These are phyloP conservation scores for Erebia epiphron DNA, from an alignment of 2,888 invertebrate genomes.

Conservation along the genomic window DNA sequence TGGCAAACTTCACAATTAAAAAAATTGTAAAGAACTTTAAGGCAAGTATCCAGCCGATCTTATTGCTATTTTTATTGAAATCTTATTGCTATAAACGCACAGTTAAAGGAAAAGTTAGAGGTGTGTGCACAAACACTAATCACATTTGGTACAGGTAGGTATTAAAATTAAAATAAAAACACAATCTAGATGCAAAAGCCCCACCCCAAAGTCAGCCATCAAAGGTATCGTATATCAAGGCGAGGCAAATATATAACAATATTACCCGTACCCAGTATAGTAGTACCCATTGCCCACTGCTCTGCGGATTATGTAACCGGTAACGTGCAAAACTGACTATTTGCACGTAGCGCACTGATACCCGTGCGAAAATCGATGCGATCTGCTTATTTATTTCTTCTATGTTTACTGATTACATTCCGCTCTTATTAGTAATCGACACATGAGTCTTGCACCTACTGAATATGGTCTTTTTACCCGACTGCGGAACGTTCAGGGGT, in stretches of 20 bases:
- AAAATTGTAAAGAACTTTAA: too few relatives aligned
- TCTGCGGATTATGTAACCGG: conserved; percentile 36
- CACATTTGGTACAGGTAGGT: not conserved
- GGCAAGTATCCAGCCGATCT: too few relatives aligned
- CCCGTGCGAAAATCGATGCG: conserved; percentile 35
- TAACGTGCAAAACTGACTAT: conserved; percentile 34
- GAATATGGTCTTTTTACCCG: not conserved
- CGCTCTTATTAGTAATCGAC: conserved; percentile 11
- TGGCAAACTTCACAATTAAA: too few relatives aligned
- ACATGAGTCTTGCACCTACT: not conserved
- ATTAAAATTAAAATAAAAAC: not conserved
- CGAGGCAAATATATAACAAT: conserved; percentile 33
- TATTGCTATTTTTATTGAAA: too few relatives aligned
- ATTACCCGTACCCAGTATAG: conserved; percentile 31
- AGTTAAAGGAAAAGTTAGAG: too few relatives aligned
- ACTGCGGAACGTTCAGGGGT: too few relatives aligned
- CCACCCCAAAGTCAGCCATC: conserved; percentile 19
- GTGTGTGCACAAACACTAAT: too few relatives aligned
- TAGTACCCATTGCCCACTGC: conserved; percentile 15
- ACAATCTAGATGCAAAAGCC: not conserved
- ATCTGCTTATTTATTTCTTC: conserved; percentile 1
- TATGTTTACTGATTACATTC: conserved; percentile 35
- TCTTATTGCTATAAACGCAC: too few relatives aligned
- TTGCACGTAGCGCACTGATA: conserved; percentile 25
- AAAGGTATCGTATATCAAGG: conserved; percentile 33